Percentiles rank a stretch among this genome's conserved stretches.
Evolutionary conservation across 2,113 vertebrate genomes (phyloP).

Genomic region (Halcyon malimbica): DNA sequence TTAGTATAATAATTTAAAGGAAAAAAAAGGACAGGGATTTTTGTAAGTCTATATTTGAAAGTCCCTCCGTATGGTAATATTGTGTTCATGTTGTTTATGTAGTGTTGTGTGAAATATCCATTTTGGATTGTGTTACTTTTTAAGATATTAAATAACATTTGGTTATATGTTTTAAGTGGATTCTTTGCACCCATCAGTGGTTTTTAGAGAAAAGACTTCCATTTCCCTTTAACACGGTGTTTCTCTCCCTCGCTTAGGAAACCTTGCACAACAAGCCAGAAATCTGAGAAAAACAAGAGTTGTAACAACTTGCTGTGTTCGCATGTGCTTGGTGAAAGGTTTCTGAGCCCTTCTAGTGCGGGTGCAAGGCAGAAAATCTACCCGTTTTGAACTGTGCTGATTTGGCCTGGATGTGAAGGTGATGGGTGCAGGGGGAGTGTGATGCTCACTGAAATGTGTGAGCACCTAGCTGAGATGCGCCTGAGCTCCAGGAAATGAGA

Average conservation of each 20-base stretch:
- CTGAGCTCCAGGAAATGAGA: not conserved
- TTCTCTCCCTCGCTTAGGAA: not conserved
- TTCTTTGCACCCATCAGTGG: conserved; percentile 68
- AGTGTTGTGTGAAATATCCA: conserved; percentile 96
- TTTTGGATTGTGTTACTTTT: conserved; percentile 99
- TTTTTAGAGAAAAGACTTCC: conserved; percentile 2
- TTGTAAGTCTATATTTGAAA: conserved; percentile 98
- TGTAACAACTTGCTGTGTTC: not conserved
- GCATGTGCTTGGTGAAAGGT: not conserved
- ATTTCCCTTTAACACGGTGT: not conserved
- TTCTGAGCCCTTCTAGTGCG: not conserved
- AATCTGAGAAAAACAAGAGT: not conserved
- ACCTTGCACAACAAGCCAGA: not conserved
- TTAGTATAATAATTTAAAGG: conserved; percentile 94
- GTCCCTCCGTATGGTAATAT: conserved; percentile 96
- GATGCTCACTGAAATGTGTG: not conserved
- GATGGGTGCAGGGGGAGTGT: not conserved
- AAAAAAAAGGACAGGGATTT: conserved; percentile 89
- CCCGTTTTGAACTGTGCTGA: not conserved
- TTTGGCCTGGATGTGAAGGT: not conserved
- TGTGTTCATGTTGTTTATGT: conserved; percentile 96
- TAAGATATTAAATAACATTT: conserved; percentile 99
- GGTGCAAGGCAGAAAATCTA: not conserved
- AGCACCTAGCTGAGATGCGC: not conserved
- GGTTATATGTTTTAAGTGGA: conserved; percentile 86